Evolutionary conservation across 2,113 vertebrate genomes (phyloP).

Genomic region (Spheniscus mendiculus): DNA sequence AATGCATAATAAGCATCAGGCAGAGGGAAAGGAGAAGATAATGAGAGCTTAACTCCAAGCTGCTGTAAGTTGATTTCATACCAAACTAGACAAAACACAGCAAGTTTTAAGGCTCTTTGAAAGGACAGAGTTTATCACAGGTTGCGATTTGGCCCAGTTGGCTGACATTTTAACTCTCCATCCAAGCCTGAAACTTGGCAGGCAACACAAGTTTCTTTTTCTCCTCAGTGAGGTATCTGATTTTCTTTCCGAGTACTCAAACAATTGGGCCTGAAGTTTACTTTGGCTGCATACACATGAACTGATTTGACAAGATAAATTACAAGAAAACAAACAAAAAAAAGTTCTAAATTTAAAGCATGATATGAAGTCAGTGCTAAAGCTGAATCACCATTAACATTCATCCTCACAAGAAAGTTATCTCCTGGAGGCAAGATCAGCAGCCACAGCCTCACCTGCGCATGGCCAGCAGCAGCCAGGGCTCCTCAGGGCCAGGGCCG

Average conservation of each 20-base stretch:
- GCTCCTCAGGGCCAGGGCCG: too few relatives aligned
- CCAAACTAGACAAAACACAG: not conserved
- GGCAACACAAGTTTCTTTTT: not conserved
- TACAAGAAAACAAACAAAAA: not conserved
- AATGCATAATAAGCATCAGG: not conserved
- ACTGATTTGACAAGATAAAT: not conserved
- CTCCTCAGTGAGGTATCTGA: not conserved
- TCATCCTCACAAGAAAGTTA: not conserved
- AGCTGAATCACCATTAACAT: not conserved
- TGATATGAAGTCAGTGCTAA: not conserved
- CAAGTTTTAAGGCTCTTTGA: not conserved
- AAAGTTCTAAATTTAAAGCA: not conserved
- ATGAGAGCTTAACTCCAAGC: not conserved
- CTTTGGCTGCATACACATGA: not conserved
- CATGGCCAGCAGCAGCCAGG: not conserved
- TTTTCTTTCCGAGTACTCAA: not conserved
- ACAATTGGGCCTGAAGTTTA: not conserved
- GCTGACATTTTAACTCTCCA: not conserved
- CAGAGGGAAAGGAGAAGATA: not conserved
- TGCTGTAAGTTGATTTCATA: not conserved
- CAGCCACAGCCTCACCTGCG: not conserved
- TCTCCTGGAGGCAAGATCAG: not conserved
- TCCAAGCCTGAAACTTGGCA: not conserved
- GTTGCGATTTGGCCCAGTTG: not conserved
- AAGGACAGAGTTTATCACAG: constrained; percentile 11